phyloP scores from a whole-genome alignment of 2,888 invertebrate species.

The Melanchra persicariae region DNA sequence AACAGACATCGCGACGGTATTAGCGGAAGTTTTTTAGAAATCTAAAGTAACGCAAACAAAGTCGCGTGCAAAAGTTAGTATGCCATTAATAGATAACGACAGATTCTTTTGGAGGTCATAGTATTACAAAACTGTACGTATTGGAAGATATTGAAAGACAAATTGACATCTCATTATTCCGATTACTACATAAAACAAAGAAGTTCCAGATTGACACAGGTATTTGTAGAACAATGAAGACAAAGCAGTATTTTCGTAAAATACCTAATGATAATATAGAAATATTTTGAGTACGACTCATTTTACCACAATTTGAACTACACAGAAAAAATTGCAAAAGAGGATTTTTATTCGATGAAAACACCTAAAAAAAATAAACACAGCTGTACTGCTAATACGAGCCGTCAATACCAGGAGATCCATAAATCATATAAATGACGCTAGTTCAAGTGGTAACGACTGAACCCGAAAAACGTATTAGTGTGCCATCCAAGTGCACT shows the following conservation, averaged over 20 bases:
- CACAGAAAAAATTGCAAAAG: neutral
- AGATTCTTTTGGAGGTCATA: too few relatives aligned
- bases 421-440: constrained; percentile 82
- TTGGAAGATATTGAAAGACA: neutral
- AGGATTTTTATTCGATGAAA: neutral
- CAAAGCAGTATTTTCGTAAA: neutral
- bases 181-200: neutral
- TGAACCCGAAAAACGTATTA: constrained; percentile 87
- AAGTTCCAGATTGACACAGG: neutral
- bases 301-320: neutral
- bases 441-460: constrained; percentile 74
- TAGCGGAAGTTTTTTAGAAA: too few relatives aligned
- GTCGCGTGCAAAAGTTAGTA: too few relatives aligned
- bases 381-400: constrained; percentile 40
- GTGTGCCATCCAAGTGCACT: constrained; percentile 88
- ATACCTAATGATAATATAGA: neutral
- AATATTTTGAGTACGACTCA: neutral
- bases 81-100: too few relatives aligned
- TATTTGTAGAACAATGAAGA: neutral
- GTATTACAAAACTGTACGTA: neutral
- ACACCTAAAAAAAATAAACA: constrained; percentile 28
- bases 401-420: constrained; percentile 76
- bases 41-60: too few relatives aligned
- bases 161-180: neutral
- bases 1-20: too few relatives aligned